Percentiles rank a stretch among this genome's conserved stretches.
phyloP scores from a whole-genome alignment of 2,797 vertebrate species.

The Pseudochirops corinnae region DNA sequence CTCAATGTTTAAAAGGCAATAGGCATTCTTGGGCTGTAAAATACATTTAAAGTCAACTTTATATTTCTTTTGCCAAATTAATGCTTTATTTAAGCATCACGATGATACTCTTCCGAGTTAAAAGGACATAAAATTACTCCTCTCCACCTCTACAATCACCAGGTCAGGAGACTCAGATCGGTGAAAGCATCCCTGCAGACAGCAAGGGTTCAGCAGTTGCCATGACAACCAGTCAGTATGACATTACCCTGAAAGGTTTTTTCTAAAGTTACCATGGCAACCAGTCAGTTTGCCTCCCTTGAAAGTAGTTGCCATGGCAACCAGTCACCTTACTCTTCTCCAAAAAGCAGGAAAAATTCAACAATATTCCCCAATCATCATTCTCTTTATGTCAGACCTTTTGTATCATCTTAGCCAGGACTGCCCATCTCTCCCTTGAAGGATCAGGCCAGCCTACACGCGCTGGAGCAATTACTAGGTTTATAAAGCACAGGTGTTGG shows the following conservation, averaged over 20 bases:
- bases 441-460: background rate
- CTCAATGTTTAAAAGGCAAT: conserved; percentile 39
- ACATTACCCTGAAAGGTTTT: background rate
- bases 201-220: background rate
- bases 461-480: background rate
- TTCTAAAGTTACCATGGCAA: background rate
- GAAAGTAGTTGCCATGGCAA: conserved; percentile 1
- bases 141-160: background rate
- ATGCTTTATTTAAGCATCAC: background rate
- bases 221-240: background rate
- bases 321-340: background rate
- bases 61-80: background rate
- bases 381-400: background rate
- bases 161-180: background rate
- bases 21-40: background rate
- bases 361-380: background rate
- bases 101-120: background rate
- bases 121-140: background rate
- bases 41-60: background rate
- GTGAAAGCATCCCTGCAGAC: background rate
- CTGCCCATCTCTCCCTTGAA: background rate
- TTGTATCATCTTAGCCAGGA: background rate
- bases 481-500: background rate
- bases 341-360: background rate
- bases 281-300: background rate